Evolutionary conservation across 2,113 vertebrate genomes (phyloP), one percentile per base, ranked within the genome.

Genomic region (Anseranas semipalmata): DNA sequence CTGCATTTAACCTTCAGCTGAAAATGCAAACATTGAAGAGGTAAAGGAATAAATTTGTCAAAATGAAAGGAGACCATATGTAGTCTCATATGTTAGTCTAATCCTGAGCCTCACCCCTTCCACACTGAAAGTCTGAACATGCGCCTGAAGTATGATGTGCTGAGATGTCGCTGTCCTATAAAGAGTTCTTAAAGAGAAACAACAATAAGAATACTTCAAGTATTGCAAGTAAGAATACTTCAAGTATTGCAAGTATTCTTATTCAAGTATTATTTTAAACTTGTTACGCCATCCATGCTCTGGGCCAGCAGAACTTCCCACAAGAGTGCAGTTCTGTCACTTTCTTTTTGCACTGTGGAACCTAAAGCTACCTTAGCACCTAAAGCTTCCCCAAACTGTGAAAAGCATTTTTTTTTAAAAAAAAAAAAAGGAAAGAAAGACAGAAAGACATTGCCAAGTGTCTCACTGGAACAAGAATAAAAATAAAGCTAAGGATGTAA

Each of bases 21-120:
- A 96, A 97, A 97, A 95, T 33, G 84, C 67, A 97, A 96, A 88
- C 71, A 75, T 27, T 70, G 67, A 75, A 89, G 78, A 95, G 32
- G 88, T 50, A 91, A 90, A 92, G 37, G 74, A 96, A 96, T 96
- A 97, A 95, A 94, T 87, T 52, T 28, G 7, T 95, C 91, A 89
- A 41, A 90, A 96, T 86, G 87, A 91, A 93, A 92, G 97, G 24
- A n/a, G 12, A 86, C 86, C 53, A 77, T 37, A 66, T 52, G 17
- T 19, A 94, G 21, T n/a, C n/a, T n/a, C n/a, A n/a, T n/a, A n/a
- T n/a, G n/a, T 65, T 55, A 94, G 16, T 24, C 24, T 63, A 75
- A 77, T 63, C 50, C 72, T 89, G 93, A 74, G 71, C 30, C 19
- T 41, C 41, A 74, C 12, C 39, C 50, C 84, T 87, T 87, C 59